Evolutionary conservation across 1,140 invertebrate genomes (phyloP).

Genomic region (Drosophila pallidifrons): DNA sequence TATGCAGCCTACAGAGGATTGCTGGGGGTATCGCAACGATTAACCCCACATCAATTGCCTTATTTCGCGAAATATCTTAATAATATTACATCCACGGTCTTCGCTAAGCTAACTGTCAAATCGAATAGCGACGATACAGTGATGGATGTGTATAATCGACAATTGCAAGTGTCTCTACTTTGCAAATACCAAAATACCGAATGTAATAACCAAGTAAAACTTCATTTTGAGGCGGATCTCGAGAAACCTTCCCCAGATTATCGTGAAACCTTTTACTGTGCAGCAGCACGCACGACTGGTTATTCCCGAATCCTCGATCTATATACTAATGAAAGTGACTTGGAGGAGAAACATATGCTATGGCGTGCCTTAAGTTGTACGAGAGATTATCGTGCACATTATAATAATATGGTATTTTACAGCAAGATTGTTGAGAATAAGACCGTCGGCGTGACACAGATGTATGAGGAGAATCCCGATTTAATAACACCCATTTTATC

Average conservation of each 20-base stretch:
- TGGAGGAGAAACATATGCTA: background rate
- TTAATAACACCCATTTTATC: background rate
- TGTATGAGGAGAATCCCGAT: background rate
- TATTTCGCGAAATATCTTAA: slow-evolving; percentile 56
- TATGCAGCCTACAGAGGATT: slow-evolving; percentile 79
- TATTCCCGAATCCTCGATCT: background rate
- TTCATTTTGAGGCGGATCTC: slow-evolving; percentile 9
- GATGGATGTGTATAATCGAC: slow-evolving; percentile 75
- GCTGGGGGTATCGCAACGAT: slow-evolving; percentile 38
- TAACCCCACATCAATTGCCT: slow-evolving; percentile 48
- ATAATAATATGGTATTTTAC: background rate
- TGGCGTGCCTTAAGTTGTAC: background rate
- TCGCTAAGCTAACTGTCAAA: slow-evolving; percentile 54
- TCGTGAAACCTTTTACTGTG: slow-evolving; percentile 1
- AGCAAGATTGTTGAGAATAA: background rate
- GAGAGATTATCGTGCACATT: background rate
- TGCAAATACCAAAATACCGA: slow-evolving; percentile 85
- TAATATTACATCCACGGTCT: slow-evolving; percentile 45
- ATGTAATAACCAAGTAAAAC: slow-evolving; percentile 80
- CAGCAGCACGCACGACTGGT: background rate
- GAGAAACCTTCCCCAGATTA: slow-evolving; percentile 50
- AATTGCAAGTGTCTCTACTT: slow-evolving; percentile 85
- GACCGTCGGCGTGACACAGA: background rate
- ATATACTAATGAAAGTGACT: background rate
- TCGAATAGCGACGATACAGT: slow-evolving; percentile 43